Evolutionary conservation across 2,888 invertebrate genomes (phyloP), one percentile per base, ranked within the genome.

Genomic region (Oligia fasciuncula): DNA sequence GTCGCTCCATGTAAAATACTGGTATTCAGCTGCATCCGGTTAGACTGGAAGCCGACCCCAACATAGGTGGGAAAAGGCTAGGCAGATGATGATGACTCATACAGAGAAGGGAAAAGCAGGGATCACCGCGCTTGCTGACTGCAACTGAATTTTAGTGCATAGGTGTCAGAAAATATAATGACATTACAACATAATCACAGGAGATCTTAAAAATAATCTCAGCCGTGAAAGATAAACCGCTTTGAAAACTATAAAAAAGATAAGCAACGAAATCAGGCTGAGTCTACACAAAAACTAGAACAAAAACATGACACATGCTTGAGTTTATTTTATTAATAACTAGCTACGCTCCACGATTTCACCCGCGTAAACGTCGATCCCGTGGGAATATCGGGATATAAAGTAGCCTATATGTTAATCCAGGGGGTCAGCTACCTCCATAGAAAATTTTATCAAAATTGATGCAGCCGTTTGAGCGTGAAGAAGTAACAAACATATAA

Each of bases 251-350:
- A 68, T 54, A 40, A 60, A 51, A 14, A 13, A 70, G 85, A 85
- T 85, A 85, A 81, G 46, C 40, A 4, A 46, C 14, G 2, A 29
- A 83, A 80, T 80, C 40, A 71, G 83, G 76, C 14, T 49, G 46
- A n/a, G 76, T 65, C 51, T 13, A 81, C 81, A 76, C 29, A 63
- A 51, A 85, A 72, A 73, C n/a, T 81, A 35, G 76, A 54, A 60
- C 80, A 68, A 17, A 43, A 80, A 43, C 17, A 35, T 69, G 51
- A 60, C 65, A 79, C 66, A 66, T 80, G 35, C 2, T 23, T 8
- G 1, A 57, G 46, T 71, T 46, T 65, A 13, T 77, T 63, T 65
- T 69, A 29, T 43, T 40, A 66, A 9, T 49, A 29, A 40, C 29
- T 29, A 29, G 29, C 29, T 29, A 29, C 29, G 29, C 29, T 1